A percentile compares a stretch with the other conserved stretches of the same genome.
Evolutionary conservation across 2,888 invertebrate genomes (phyloP).

Genomic region (Baronia brevicornis): DNA sequence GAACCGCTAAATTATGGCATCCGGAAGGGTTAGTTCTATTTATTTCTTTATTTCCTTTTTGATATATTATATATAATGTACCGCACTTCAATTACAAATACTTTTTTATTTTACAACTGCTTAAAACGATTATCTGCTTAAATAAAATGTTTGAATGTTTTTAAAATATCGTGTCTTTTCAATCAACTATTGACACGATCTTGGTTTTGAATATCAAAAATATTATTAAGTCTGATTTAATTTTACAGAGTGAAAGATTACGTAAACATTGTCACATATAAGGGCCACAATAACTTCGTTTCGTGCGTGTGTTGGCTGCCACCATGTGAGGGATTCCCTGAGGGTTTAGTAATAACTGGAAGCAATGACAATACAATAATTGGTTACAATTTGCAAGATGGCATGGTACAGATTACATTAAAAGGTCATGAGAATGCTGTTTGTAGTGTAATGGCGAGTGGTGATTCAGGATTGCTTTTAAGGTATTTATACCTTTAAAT

Average conservation of each 20-base stretch:
- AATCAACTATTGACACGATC: too few relatives aligned
- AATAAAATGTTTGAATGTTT: too few relatives aligned
- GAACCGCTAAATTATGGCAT: conserved; percentile 90
- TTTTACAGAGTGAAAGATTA: conserved; percentile 75
- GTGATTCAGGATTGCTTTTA: conserved; percentile 53
- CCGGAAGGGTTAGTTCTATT: conserved; percentile 78
- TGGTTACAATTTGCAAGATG: conserved; percentile 83
- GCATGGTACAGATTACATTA: conserved; percentile 79
- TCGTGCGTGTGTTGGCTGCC: conserved; percentile 86
- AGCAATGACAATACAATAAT: conserved; percentile 91
- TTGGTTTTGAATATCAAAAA: too few relatives aligned
- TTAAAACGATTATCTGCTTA: too few relatives aligned
- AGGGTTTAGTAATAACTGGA: conserved; percentile 89
- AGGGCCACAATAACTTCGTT: conserved; percentile 91
- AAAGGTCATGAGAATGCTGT: conserved; percentile 87
- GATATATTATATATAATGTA: conserved; percentile 17
- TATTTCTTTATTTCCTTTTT: not conserved
- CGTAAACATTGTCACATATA: conserved; percentile 79
- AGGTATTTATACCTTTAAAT: conserved; percentile 38
- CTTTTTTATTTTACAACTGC: too few relatives aligned
- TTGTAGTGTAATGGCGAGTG: conserved; percentile 64
- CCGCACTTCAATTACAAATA: too few relatives aligned
- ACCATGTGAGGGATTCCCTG: conserved; percentile 80
- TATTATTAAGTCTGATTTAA: not conserved
- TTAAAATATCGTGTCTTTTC: too few relatives aligned